Conservation (phyloP, 2,888 invertebrate genomes). For the Deilephila porcellus region DNA sequence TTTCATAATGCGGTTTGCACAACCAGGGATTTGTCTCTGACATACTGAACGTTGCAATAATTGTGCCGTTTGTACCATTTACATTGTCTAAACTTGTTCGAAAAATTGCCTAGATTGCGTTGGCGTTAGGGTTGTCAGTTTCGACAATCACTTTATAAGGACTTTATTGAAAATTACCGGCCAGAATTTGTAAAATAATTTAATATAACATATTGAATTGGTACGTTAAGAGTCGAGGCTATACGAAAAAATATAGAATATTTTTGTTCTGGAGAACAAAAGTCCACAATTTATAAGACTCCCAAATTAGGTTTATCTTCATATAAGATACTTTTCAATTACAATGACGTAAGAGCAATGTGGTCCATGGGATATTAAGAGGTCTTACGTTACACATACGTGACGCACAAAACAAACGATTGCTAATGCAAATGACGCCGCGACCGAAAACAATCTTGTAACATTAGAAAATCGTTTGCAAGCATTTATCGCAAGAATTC, state of each 20-base stretch:
- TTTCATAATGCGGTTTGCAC: constrained; percentile 78
- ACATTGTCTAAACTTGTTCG: constrained; percentile 9
- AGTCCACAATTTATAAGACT: too few relatives aligned
- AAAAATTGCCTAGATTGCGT: constrained; percentile 5
- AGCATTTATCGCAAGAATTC: constrained; percentile 28
- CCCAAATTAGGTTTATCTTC: too few relatives aligned
- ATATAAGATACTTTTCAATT: too few relatives aligned
- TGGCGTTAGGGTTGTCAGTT: constrained; percentile 9
- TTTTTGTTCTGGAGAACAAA: too few relatives aligned
- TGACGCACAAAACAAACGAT: constrained; percentile 14
- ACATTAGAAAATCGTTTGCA: constrained; percentile 27
- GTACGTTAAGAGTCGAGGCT: too few relatives aligned
- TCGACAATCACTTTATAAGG: too few relatives aligned
- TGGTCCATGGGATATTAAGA: too few relatives aligned
- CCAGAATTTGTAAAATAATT: too few relatives aligned
- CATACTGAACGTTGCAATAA: constrained; percentile 17
- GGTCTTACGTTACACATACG: constrained; percentile 13
- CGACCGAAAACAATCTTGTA: constrained; percentile 23
- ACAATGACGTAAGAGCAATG: too few relatives aligned
- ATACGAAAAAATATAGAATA: too few relatives aligned
- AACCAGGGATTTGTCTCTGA: constrained; percentile 45
- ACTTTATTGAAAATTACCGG: too few relatives aligned
- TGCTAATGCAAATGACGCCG: constrained; percentile 19
- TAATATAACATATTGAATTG: too few relatives aligned
- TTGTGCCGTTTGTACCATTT: constrained; percentile 16